These are phyloP conservation scores for Corythucha ciliata DNA, from an alignment of 2,888 invertebrate species.

Conservation along the genomic window DNA sequence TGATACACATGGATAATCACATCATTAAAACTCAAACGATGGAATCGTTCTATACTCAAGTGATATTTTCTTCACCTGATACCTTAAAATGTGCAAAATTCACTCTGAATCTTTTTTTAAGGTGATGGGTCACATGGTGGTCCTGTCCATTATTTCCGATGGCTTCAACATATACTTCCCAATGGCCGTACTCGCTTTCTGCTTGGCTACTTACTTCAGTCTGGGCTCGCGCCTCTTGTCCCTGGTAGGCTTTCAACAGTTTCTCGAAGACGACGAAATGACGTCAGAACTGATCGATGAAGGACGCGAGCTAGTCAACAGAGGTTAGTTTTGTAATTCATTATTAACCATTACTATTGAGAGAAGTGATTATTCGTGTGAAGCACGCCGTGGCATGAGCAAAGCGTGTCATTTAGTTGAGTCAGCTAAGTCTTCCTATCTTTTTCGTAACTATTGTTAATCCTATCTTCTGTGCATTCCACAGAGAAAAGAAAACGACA, in stretches of 20 bases:
- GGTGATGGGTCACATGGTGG: constrained; percentile 99
- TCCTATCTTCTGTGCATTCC: constrained; percentile 19
- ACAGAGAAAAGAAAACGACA: constrained; percentile 71
- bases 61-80: constrained; percentile 44
- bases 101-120: constrained; percentile 39
- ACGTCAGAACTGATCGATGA: constrained; percentile 90
- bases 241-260: constrained; percentile 92
- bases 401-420: neutral
- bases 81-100: neutral
- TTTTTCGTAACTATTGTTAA: neutral
- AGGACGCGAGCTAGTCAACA: constrained; percentile 80
- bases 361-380: neutral
- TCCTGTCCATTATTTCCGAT: constrained; percentile 89
- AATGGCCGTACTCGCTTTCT: constrained; percentile 87
- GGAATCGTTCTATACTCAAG: constrained; percentile 93
- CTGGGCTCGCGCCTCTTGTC: constrained; percentile 84
- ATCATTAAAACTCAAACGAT: constrained; percentile 67
- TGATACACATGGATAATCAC: constrained; percentile 97
- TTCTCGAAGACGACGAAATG: constrained; percentile 86
- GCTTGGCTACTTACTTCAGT: constrained; percentile 87
- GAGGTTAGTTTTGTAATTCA: constrained; percentile 51
- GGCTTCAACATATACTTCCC: constrained; percentile 99
- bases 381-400: neutral
- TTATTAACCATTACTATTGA: neutral
- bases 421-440: neutral